phyloP scores from a whole-genome alignment of 2,797 vertebrate species.

The Pangasius mekongensis region DNA sequence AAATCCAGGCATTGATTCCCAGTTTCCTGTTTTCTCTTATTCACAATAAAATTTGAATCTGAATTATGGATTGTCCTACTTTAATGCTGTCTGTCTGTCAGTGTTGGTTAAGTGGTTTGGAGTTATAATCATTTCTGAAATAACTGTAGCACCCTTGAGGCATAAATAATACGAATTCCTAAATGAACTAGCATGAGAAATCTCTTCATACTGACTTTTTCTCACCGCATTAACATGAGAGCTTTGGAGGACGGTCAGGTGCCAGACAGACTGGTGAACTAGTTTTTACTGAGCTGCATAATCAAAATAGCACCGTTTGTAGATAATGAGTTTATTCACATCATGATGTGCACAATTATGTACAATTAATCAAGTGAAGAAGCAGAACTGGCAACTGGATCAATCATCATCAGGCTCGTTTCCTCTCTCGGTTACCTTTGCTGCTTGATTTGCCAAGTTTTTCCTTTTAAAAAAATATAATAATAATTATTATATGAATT shows the following conservation, averaged over 20 bases:
- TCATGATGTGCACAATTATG: constrained; percentile 23
- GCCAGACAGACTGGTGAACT: background rate
- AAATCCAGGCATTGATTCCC: background rate
- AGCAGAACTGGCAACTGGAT: constrained; percentile 23
- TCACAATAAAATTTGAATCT: too few relatives aligned
- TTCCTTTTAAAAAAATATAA: too few relatives aligned
- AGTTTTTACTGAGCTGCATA: background rate
- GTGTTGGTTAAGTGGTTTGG: background rate
- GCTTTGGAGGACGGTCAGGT: constrained; percentile 16
- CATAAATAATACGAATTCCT: background rate
- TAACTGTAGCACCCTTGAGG: background rate
- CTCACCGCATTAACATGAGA: background rate
- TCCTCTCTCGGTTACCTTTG: background rate
- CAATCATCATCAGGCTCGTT: constrained; percentile 7
- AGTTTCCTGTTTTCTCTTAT: background rate
- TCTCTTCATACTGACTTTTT: background rate
- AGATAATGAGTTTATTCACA: constrained; percentile 2
- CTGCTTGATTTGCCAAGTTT: background rate
- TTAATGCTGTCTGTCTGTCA: too few relatives aligned
- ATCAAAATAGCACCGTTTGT: background rate
- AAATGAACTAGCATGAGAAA: background rate
- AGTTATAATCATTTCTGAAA: background rate
- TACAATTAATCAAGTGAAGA: constrained; percentile 31
- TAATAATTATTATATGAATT: background rate
- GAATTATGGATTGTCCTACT: too few relatives aligned